These are phyloP conservation scores for Argopecten irradians DNA, from an alignment of 1,140 invertebrate genomes.

Conservation along the genomic window DNA sequence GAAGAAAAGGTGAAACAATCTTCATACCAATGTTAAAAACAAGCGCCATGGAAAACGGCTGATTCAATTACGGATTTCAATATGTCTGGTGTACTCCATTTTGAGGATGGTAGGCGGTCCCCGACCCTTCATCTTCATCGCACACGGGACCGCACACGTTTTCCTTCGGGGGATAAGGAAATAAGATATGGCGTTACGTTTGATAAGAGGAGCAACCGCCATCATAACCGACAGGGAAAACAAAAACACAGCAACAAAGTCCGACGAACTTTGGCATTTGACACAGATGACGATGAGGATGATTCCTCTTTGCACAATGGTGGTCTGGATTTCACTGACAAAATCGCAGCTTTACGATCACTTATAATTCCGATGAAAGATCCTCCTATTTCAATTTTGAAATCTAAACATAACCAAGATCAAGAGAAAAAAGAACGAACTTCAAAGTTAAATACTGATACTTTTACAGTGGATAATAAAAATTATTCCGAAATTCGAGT, in stretches of 20 bases:
- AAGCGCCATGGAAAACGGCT: neutral
- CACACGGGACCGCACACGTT: neutral
- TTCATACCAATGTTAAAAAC: neutral
- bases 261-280: conserved; percentile 40
- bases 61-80: neutral
- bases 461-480: conserved; percentile 39
- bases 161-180: neutral
- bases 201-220: neutral
- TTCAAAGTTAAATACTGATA: conserved; percentile 32
- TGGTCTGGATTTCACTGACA: conserved; percentile 59
- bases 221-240: neutral
- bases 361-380: conserved; percentile 49
- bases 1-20: neutral
- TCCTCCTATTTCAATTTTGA: conserved; percentile 34
- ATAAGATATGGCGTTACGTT: neutral
- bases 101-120: neutral
- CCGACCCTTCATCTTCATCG: neutral
- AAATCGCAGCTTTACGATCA: conserved; percentile 56
- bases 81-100: neutral
- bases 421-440: conserved; percentile 32
- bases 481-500: neutral
- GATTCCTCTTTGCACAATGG: neutral
- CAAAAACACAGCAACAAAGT: neutral
- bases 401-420: conserved; percentile 41
- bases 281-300: conserved; percentile 44